These are phyloP conservation scores for Hypomesus transpacificus DNA, from an alignment of 2,113 vertebrate species.

Conservation along the genomic window DNA sequence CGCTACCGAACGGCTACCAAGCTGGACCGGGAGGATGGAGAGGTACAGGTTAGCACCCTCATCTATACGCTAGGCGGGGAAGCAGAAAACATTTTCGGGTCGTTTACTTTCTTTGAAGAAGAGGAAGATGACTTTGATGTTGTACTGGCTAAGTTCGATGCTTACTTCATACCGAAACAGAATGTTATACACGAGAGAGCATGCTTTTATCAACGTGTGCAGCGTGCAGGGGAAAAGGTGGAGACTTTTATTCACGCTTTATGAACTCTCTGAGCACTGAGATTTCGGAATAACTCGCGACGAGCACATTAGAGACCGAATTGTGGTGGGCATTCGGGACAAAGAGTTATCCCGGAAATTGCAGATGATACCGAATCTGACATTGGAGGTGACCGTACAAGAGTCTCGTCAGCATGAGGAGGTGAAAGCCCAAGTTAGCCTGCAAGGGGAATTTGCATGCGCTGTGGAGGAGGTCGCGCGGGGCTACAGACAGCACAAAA, in stretches of 20 bases:
- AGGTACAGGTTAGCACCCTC: conserved; percentile 33
- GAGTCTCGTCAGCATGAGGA: too few relatives aligned
- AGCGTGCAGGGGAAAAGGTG: not conserved
- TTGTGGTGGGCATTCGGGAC: not conserved
- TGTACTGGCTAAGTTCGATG: not conserved
- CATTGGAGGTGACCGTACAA: too few relatives aligned
- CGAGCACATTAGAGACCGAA: conserved; percentile 9
- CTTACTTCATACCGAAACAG: not conserved
- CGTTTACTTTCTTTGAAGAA: conserved; percentile 11
- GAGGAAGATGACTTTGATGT: conserved; percentile 9
- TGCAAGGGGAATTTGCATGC: too few relatives aligned
- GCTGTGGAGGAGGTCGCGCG: too few relatives aligned
- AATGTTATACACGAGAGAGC: conserved; percentile 11
- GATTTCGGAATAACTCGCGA: conserved; percentile 10
- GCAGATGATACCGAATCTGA: too few relatives aligned
- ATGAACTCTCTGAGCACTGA: conserved; percentile 26
- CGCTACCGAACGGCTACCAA: not conserved
- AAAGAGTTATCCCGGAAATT: not conserved
- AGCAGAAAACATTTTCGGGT: conserved; percentile 25
- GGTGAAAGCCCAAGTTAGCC: too few relatives aligned
- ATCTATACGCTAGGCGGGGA: conserved; percentile 28
- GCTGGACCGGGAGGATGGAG: conserved; percentile 14
- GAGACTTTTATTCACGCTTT: conserved; percentile 10
- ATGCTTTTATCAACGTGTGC: not conserved
- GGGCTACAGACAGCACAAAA: too few relatives aligned